phyloP scores from a whole-genome alignment of 2,113 vertebrate species.

The Lepus americanus region DNA sequence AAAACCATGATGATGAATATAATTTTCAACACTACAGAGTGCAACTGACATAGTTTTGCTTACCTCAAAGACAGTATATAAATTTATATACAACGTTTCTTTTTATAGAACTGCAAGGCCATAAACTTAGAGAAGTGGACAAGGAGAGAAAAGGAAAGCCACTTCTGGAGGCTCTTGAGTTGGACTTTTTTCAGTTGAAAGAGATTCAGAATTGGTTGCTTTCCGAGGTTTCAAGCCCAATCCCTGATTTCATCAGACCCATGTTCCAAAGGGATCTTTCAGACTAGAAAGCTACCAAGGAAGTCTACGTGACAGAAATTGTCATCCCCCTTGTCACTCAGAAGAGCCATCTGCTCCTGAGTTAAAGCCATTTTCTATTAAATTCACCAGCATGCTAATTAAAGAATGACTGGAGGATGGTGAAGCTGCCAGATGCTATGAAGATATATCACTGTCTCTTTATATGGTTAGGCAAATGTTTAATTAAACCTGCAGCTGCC shows the following conservation, averaged over 20 bases:
- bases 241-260: background rate
- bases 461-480: constrained; percentile 83
- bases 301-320: constrained; percentile 83
- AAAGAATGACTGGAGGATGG: constrained; percentile 78
- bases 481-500: constrained; percentile 86
- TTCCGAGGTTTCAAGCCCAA: background rate
- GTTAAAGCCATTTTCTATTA: constrained; percentile 84
- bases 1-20: background rate
- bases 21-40: background rate
- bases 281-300: constrained; percentile 58
- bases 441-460: constrained; percentile 87
- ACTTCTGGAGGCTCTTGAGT: background rate
- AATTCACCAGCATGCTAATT: constrained; percentile 86
- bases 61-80: background rate
- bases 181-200: background rate
- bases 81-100: constrained; percentile 24
- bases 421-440: constrained; percentile 84
- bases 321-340: constrained; percentile 82
- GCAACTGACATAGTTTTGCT: background rate
- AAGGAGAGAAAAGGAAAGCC: background rate
- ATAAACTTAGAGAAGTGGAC: constrained; percentile 21
- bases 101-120: background rate
- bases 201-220: constrained; percentile 31
- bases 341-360: constrained; percentile 85
- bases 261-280: constrained; percentile 58